These are phyloP conservation scores for Hippopotamus amphibius DNA, from an alignment of 2,113 vertebrate species.

Conservation along the genomic window DNA sequence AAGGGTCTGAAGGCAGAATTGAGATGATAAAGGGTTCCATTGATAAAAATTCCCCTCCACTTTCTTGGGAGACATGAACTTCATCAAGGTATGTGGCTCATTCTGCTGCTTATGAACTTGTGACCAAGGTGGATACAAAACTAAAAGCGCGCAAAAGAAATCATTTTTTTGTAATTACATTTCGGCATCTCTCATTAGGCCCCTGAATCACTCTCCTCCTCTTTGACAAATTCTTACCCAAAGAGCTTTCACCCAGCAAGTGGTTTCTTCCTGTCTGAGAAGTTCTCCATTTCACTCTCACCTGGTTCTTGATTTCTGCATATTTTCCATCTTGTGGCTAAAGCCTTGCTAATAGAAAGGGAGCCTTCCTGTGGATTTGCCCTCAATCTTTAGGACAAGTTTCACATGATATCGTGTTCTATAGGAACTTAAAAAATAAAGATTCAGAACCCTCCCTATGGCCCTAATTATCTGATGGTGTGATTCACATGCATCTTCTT, in stretches of 20 bases:
- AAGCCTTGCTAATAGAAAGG: not conserved
- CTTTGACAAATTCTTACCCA: not conserved
- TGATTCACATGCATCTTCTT: constrained; percentile 70
- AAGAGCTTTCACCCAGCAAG: not conserved
- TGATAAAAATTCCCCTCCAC: not conserved
- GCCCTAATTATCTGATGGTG: constrained; percentile 62
- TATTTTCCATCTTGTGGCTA: not conserved
- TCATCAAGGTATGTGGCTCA: not conserved
- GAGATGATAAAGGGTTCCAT: not conserved
- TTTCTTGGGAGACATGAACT: not conserved
- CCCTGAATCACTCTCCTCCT: not conserved
- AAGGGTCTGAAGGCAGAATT: not conserved
- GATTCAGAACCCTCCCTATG: not conserved
- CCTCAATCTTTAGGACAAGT: constrained; percentile 54
- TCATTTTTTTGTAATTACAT: not conserved
- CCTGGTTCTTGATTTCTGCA: not conserved
- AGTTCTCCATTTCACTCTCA: not conserved
- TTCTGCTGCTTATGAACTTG: not conserved
- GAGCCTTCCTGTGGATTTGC: constrained; percentile 31
- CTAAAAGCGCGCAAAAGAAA: not conserved
- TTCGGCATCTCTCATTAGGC: not conserved
- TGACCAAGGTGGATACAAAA: not conserved
- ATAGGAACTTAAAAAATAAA: not conserved
- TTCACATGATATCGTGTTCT: constrained; percentile 47
- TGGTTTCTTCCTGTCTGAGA: not conserved